Conservation (phyloP, 2,797 vertebrate genomes). For the Acrocephalus scirpaceus region DNA sequence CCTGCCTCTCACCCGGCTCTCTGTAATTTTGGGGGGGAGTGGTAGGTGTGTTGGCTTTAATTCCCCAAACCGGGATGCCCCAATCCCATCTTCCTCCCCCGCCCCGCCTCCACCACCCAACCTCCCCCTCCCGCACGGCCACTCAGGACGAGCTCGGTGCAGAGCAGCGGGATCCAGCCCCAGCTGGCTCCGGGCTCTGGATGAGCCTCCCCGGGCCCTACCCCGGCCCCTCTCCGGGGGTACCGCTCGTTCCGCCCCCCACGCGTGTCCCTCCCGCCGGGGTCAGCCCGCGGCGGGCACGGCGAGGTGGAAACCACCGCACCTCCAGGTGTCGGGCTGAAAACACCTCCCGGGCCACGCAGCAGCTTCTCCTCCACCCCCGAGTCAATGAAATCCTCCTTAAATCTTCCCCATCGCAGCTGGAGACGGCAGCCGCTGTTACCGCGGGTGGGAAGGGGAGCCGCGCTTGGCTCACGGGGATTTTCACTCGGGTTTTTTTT, state of each 20-base stretch:
- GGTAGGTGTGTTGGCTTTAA: not conserved
- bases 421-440: not conserved
- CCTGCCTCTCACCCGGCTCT: not conserved
- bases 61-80: not conserved
- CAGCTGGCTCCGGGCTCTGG: not conserved
- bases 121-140: not conserved
- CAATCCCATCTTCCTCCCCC: not conserved
- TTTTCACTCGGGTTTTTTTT: not conserved
- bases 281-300: not conserved
- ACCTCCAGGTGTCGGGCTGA: not conserved
- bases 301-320: not conserved
- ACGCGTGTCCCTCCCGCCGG: not conserved
- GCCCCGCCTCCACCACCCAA: not conserved
- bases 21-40: accelerated
- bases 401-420: not conserved
- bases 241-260: too few species aligned
- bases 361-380: not conserved
- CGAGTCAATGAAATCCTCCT: not conserved
- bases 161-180: not conserved
- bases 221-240: not conserved
- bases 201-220: not conserved
- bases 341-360: not conserved
- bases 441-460: not conserved
- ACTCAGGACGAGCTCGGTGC: not conserved
- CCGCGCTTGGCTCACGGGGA: not conserved